Conservation (phyloP, 2,113 vertebrate species). For the Gorsachius goisagi region DNA sequence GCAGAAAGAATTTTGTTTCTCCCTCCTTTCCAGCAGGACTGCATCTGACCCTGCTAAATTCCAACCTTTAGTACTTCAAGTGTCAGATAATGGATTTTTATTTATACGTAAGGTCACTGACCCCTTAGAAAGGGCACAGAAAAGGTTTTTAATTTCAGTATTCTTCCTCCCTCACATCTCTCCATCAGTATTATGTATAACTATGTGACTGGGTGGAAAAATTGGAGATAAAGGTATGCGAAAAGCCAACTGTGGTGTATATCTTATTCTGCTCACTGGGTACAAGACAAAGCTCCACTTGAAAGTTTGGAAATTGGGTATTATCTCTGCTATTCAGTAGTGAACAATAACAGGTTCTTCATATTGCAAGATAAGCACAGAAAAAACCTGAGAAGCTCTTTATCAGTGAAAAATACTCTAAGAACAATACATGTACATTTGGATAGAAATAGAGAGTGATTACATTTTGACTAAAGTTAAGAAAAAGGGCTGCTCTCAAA, state of each 20-base stretch:
- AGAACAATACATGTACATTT: conserved; percentile 29
- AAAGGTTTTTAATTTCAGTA: not conserved
- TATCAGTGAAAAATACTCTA: conserved; percentile 26
- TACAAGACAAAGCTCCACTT: conserved; percentile 21
- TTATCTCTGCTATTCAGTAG: conserved; percentile 15
- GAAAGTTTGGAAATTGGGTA: conserved; percentile 26
- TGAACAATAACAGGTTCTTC: conserved; percentile 49
- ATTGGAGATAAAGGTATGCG: not conserved
- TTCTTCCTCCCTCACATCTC: not conserved
- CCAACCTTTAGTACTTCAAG: not conserved
- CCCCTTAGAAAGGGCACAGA: not conserved
- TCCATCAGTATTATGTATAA: not conserved
- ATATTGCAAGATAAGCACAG: conserved; percentile 24
- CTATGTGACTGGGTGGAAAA: not conserved
- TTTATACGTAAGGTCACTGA: not conserved
- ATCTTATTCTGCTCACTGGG: not conserved
- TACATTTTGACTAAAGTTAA: not conserved
- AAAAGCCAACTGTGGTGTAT: not conserved
- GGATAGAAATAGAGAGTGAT: conserved; percentile 11
- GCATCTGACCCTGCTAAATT: not conserved
- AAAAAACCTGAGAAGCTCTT: not conserved
- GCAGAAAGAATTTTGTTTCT: not conserved
- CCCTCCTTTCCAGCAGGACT: not conserved
- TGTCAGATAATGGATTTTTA: not conserved
- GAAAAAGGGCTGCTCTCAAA: not conserved